Conservation (phyloP, 1,140 invertebrate genomes). For the Drosophila azteca region DNA sequence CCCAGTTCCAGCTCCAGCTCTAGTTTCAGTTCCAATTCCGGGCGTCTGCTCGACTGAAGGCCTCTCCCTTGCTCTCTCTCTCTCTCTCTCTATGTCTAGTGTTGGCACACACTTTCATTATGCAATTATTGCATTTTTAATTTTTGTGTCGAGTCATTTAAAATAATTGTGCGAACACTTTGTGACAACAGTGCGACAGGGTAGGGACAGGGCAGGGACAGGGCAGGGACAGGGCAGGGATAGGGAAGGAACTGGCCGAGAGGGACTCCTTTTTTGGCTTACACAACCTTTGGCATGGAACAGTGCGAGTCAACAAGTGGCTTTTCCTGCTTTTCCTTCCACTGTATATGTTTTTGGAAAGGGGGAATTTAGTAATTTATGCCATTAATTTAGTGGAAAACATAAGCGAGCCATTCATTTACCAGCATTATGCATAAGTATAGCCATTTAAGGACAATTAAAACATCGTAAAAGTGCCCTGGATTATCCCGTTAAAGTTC, state of each 20-base stretch:
- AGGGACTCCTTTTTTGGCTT: constrained; percentile 29
- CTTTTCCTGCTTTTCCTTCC: constrained; percentile 27
- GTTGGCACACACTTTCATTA: constrained; percentile 65
- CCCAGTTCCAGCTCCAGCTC: constrained; percentile 33
- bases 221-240: neutral
- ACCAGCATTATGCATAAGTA: too few relatives aligned
- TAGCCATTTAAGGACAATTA: too few relatives aligned
- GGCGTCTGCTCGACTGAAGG: neutral
- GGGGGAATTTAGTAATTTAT: constrained; percentile 11
- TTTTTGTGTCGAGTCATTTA: constrained; percentile 76
- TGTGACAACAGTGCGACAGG: constrained; percentile 43
- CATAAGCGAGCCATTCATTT: neutral
- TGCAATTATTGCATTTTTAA: constrained; percentile 77
- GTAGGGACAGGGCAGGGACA: neutral
- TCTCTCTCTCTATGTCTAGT: neutral
- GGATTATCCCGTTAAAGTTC: too few relatives aligned
- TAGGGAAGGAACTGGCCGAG: too few relatives aligned
- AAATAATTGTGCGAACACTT: constrained; percentile 72
- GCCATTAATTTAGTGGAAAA: neutral
- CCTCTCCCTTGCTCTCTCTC: constrained; percentile 7
- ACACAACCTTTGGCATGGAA: constrained; percentile 6
- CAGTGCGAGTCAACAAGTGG: constrained; percentile 60
- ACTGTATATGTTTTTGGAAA: constrained; percentile 14
- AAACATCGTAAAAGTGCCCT: too few relatives aligned
- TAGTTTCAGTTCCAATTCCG: neutral